Evolutionary conservation across 1,140 invertebrate species (phyloP).

Genomic region (Scylla paramamosain): DNA sequence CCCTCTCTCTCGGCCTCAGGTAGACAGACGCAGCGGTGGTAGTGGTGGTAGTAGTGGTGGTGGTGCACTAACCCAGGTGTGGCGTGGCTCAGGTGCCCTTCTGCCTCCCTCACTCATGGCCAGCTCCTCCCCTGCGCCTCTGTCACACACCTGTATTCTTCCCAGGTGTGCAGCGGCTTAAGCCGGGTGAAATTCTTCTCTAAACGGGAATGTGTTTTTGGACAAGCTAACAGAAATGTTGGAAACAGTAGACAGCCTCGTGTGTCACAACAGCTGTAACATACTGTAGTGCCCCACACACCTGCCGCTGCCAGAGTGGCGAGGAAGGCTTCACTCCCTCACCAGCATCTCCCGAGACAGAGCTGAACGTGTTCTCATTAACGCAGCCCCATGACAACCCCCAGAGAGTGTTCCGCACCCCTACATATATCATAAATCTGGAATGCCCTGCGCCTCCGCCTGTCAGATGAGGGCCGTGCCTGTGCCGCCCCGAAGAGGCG

Average conservation of each 20-base stretch:
- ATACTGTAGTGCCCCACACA: background rate
- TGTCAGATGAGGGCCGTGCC: background rate
- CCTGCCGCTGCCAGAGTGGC: background rate
- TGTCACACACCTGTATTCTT: background rate
- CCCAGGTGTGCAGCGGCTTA: background rate
- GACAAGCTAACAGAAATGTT: background rate
- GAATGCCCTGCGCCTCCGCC: too few species aligned
- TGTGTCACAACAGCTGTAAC: too few species aligned
- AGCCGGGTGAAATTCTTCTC: background rate
- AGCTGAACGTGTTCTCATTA: background rate
- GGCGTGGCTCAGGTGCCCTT: background rate
- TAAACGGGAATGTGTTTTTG: background rate
- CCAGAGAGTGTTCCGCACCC: background rate
- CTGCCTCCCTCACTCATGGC: background rate
- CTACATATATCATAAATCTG: background rate
- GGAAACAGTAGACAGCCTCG: background rate
- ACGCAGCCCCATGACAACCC: background rate
- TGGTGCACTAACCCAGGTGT: background rate
- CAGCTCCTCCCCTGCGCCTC: background rate
- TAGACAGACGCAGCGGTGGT: slow-evolving; percentile 9
- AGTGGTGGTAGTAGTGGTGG: background rate
- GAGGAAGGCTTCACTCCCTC: background rate
- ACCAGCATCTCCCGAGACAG: background rate
- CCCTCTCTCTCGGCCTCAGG: background rate
- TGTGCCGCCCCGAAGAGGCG: background rate